Evolutionary conservation across 2,113 vertebrate species (phyloP), one percentile per base, ranked within the genome.

Genomic region (Protomyctophum bolini): DNA sequence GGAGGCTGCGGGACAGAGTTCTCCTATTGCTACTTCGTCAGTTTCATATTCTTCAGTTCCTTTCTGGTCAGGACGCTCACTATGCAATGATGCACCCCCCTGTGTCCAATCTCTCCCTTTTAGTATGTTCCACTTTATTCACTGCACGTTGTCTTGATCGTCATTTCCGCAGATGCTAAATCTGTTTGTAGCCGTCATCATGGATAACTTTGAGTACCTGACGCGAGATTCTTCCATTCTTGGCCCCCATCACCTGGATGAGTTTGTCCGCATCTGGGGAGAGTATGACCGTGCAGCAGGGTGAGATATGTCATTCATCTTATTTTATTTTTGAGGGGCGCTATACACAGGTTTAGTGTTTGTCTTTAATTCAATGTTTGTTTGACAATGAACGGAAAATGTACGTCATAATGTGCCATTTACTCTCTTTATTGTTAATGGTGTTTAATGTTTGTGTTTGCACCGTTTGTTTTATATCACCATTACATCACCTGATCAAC

Each of bases 201-300:
- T 99, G 98, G 98, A 99, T 89, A 99, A 99, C 91, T 99, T 99
- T 82, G 98, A 99, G 78, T 99, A 99, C 83, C 89, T 99, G 91
- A 99, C 98, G 12, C 92, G 98, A 58, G 98, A 99, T 82, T 99
- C 98, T 2, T 99, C 98, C 62, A 99, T 99, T 87, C 92, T 99
- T 77, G 98, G 98, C 2, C 98, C 98, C 8, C 98, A 99, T 87
- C 98, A 99, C 79, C 90, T 99, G 85, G 98, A 99, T 12, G 98
- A 99, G 87, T 99, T 98, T 93, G 97, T 99, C 50, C 94, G 98
- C 1, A 96, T 98, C 82, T 99, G 98, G 98, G 98, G 97, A 67
- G 98, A 99, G 76, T 99, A 96, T 55, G 98, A 99, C 90, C 90
- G 95, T 75, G 94, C 97, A 54, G 98, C 98, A 2, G 98, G 97